Evolutionary conservation across 2,888 invertebrate species (phyloP), one percentile per base, ranked within the genome.

Genomic region (Ennomos erosarius): DNA sequence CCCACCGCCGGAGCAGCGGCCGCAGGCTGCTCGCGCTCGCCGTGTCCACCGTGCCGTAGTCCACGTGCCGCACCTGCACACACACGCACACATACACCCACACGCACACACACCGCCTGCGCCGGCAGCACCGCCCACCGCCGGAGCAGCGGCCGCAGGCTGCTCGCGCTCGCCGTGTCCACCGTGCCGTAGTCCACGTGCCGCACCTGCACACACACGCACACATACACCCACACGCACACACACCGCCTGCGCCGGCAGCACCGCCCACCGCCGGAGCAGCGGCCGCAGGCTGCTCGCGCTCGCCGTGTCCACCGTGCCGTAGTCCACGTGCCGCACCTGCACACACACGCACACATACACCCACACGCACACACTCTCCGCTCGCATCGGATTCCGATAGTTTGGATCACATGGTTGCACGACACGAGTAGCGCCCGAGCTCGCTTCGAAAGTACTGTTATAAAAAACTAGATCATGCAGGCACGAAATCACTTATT

Each of bases 101-200:
- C 16, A 3, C 16, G 16, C 16, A 3, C 16, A 3, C 16, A 3
- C 16, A 16, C 16, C 16, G 16, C 16, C 16, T 3, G 16, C 16
- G 16, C 16, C 16, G 16, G 90, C 70, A 94, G 81, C 60, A 64
- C 35, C 5, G 76, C 79, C 81, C 92, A 94, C 45, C 70, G 69
- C 36, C 81, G 81, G 68, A 69, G 85, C 70, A 94, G 84, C 59
- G 88, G 78, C 65, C 74, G 74, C 75, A 90, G 85, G 64, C 6
- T 34, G 8, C n/a, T 0, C 66, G 40, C 71, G 1, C 33, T 0
- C 69, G 84, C 85, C 55, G 74, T 71, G 60, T 85, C 85, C 75
- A 93, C 90, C 44, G 94, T 94, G 74, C 93, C 94, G 82, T 93
- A 94, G 87, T 94, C 94, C 67, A 94, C 83, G 82, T 92, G 93